A percentile compares a stretch with the other conserved stretches of the same genome.
phyloP scores from a whole-genome alignment of 2,113 vertebrate species.

The Phaethon lepturus region DNA sequence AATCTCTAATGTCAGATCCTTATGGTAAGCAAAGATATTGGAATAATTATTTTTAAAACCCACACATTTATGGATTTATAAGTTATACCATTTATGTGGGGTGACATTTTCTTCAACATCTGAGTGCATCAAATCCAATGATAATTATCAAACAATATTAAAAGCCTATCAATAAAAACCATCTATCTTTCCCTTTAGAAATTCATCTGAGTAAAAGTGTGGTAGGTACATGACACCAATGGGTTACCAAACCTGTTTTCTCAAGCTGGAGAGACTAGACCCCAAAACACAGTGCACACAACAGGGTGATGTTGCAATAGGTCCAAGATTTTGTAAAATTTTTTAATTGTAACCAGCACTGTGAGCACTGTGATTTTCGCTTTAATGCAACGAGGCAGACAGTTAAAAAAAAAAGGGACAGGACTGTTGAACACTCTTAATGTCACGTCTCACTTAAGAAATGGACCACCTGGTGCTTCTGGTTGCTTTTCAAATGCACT shows the following conservation, averaged over 20 bases:
- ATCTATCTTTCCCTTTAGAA: background rate
- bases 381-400: background rate
- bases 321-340: background rate
- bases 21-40: background rate
- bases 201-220: background rate
- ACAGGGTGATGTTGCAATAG: background rate
- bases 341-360: background rate
- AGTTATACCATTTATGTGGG: background rate
- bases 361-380: background rate
- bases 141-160: background rate
- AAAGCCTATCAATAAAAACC: background rate
- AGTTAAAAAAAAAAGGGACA: background rate
- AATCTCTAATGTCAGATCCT: background rate
- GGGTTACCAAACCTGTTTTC: background rate
- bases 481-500: conserved; percentile 2
- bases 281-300: background rate
- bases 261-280: background rate
- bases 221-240: background rate
- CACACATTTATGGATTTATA: conserved; percentile 1
- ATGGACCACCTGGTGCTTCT: conserved; percentile 3
- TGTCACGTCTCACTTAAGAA: conserved; percentile 1
- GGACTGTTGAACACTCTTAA: background rate
- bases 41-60: background rate
- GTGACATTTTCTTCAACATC: background rate
- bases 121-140: background rate